Percentiles rank a stretch among this genome's conserved stretches.
Evolutionary conservation across 2,797 vertebrate species (phyloP).

Genomic region (Alexandromys oeconomus): DNA sequence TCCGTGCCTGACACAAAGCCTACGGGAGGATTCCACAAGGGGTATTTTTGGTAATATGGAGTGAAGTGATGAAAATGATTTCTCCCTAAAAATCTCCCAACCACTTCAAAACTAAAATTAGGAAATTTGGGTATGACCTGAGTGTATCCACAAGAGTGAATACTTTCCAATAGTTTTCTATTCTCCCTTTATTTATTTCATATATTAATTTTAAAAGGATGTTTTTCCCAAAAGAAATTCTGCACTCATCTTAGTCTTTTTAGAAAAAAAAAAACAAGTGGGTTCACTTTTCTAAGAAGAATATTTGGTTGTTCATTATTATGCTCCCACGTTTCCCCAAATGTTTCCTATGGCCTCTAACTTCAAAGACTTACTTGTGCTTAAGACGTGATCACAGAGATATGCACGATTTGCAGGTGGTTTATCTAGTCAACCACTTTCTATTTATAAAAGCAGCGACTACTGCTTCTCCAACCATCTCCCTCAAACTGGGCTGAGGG

Average conservation of each 20-base stretch:
- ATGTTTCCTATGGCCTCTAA: constrained; percentile 16
- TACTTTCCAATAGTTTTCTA: background rate
- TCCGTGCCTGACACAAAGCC: background rate
- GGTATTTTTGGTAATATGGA: background rate
- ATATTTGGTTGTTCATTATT: background rate
- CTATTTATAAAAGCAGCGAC: background rate
- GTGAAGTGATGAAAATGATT: constrained; percentile 5
- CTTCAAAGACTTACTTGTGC: constrained; percentile 8
- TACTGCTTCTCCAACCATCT: background rate
- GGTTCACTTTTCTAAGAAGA: constrained; percentile 51
- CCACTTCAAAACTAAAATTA: constrained; percentile 14
- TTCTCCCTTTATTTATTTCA: constrained; percentile 40
- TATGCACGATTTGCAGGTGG: background rate
- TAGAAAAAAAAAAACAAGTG: no score
- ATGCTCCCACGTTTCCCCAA: constrained; percentile 47
- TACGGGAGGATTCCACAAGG: background rate
- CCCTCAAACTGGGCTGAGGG: background rate
- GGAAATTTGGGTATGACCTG: background rate
- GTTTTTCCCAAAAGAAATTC: constrained; percentile 32
- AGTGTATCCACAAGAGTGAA: background rate
- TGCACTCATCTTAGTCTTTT: background rate
- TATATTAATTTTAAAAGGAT: background rate
- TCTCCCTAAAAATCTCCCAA: constrained; percentile 52
- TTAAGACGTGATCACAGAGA: constrained; percentile 3
- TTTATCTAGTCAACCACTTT: constrained; percentile 42